A percentile compares a stretch with the other conserved stretches of the same genome.
Evolutionary conservation across 2,113 vertebrate species (phyloP).

Genomic region (Planiliza haematocheilus): DNA sequence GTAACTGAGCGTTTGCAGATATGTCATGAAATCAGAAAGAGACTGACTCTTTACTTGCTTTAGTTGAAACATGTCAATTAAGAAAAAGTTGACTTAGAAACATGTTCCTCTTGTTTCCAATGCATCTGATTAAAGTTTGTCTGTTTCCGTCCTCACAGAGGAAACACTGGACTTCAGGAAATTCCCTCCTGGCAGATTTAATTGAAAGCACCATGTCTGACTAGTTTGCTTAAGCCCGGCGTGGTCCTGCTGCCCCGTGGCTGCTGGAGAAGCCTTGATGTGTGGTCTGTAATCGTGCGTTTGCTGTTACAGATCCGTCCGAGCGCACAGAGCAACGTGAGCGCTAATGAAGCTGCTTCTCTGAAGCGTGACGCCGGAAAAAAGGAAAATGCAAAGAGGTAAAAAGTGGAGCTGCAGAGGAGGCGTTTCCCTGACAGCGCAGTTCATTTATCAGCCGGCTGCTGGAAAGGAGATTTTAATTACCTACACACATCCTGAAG

Average conservation of each 20-base stretch:
- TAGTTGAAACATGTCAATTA: no score
- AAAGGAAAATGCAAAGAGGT: neutral
- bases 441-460: conserved; percentile 30
- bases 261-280: conserved; percentile 32
- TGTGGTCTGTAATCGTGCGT: neutral
- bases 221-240: conserved; percentile 4
- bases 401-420: conserved; percentile 10
- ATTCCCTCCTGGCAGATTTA: conserved; percentile 22
- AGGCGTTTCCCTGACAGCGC: conserved; percentile 45
- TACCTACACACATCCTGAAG: conserved; percentile 20
- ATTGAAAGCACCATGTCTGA: conserved; percentile 33
- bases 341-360: conserved; percentile 42
- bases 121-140: neutral
- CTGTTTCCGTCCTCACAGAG: neutral
- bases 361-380: neutral
- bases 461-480: conserved; percentile 54
- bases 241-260: neutral
- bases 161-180: conserved; percentile 10
- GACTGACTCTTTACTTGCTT: no score
- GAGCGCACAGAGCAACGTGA: neutral
- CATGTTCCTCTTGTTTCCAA: neutral
- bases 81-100: neutral
- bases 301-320: neutral
- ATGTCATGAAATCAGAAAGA: no score
- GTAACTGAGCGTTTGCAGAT: no score